These are phyloP conservation scores for Columba guinea DNA, from an alignment of 2,797 vertebrate genomes.

Conservation along the genomic window DNA sequence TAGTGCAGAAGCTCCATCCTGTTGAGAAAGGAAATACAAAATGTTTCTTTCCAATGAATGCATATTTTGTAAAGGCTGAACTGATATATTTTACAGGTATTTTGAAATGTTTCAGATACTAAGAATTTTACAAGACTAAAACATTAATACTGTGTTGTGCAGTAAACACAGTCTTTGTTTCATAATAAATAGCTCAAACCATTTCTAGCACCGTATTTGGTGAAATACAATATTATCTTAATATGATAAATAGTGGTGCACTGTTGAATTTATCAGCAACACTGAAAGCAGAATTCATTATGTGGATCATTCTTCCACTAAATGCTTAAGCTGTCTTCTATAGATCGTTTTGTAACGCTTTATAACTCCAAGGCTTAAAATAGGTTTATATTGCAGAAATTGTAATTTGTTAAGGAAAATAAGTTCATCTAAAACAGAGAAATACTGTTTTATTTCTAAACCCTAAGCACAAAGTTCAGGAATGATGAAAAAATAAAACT, in stretches of 20 bases:
- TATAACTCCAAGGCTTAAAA: neutral
- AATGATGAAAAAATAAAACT: neutral
- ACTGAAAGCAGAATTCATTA: neutral
- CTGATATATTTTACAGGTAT: neutral
- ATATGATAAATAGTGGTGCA: neutral
- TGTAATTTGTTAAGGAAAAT: neutral
- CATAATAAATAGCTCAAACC: neutral
- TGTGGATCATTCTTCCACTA: neutral
- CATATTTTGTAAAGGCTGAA: neutral
- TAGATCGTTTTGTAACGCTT: neutral
- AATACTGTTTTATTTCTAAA: neutral
- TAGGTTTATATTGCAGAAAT: neutral
- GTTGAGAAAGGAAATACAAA: neutral
- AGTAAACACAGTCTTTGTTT: neutral
- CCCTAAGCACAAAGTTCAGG: neutral
- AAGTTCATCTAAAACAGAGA: neutral
- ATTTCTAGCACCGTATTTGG: neutral
- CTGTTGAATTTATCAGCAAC: neutral
- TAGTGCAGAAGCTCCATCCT: neutral
- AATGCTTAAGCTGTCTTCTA: neutral
- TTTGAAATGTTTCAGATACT: neutral
- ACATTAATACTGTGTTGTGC: neutral
- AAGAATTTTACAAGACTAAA: neutral
- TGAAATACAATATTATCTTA: neutral
- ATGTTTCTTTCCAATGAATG: neutral